Evolutionary conservation across 2,113 vertebrate genomes (phyloP), one percentile per base, ranked within the genome.

Genomic region (Sakesphorus luctuosus): DNA sequence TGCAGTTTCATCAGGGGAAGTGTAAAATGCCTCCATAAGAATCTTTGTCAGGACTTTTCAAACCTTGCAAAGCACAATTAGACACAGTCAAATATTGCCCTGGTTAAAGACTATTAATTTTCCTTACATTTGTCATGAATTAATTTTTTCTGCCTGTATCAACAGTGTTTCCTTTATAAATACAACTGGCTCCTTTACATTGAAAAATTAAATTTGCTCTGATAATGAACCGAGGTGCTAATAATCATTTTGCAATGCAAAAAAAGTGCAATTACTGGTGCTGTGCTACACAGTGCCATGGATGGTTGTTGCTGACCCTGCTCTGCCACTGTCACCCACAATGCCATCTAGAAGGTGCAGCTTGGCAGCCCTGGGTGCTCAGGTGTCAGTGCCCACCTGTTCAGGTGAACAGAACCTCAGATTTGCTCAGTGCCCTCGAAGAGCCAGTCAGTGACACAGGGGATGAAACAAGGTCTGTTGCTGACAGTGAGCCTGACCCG

Each of bases 91-190:
- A 97, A 98, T 95, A 97, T 97, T 97, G 84, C 92, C 94, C 95
- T 68, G 95, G 96, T 97, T 98, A 98, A 97, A 97, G 96, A 95
- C 96, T 97, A 97, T 97, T 97, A 96, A 97, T 98, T 97, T 96
- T 97, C 83, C 94, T 94, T 93, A 97, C 96, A 95, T 97, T 97
- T 97, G 90, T 93, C 95, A 96, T 81, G 95, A 97, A 97, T 97
- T 97, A 96, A 96, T 97, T 96, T 96, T 96, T 97, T 87, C 84
- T 9, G 33, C 88, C 95, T 97, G 35, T 97, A 96, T 96, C 93
- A 98, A 97, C 96, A 97, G 33, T 82, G 89, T 92, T 93, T 96
- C 94, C 91, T 97, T 97, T 97, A 96, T 92, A 96, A 97, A 97
- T 73, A 94, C 84, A 86, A 96, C 69, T 20, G 74, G 18, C 81